Evolutionary conservation across 1,140 invertebrate genomes (phyloP), one percentile per base, ranked within the genome.

Genomic region (Bombyx mandarina): DNA sequence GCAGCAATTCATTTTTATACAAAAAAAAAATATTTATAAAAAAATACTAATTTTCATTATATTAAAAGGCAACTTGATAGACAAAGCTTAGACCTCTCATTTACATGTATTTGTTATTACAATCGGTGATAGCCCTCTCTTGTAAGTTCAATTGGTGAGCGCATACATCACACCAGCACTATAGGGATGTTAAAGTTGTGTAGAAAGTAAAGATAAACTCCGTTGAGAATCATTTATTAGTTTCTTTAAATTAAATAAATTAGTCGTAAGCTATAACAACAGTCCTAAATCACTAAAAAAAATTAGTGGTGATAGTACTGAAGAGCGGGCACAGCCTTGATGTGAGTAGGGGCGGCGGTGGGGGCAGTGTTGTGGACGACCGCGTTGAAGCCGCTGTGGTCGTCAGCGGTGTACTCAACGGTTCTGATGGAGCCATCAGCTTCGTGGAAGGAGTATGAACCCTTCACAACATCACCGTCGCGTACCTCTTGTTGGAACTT

Each of bases 311-410:
- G 35, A 43, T 54, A 54, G 43, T 54, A 54, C 35, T 54, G 52
- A 3, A 43, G 59, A 8, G 60, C 59, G 18, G 50, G 60, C 35
- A 60, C 58, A 45, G 60, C 73, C 26, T 35, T 35, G 26, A 35
- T 35, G 4, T 35, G 26, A 43, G 52, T 46, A 22, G 66, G 63
- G 7, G 62, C 69, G 43, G 63, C 65, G 4, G 64, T 63, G 12
- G 88, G 88, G n/a, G 86, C 88, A n/a, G 88, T 86, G 78, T 89
- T 88, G 64, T 84, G 84, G 22, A 90, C 89, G 90, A 89, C 87
- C 35, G 90, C 89, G 69, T 90, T 90, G 80, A 90, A 90, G 12
- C 76, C 88, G 63, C 77, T 86, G 72, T 88, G 86, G 57, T 78
- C 78, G 66, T 89, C 6, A 90, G 88, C 88, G 60, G 83, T 82